Percentiles rank a stretch among this genome's conserved stretches.
Conservation (phyloP, 1,140 invertebrate species). For the Hesperophylax magnus region DNA sequence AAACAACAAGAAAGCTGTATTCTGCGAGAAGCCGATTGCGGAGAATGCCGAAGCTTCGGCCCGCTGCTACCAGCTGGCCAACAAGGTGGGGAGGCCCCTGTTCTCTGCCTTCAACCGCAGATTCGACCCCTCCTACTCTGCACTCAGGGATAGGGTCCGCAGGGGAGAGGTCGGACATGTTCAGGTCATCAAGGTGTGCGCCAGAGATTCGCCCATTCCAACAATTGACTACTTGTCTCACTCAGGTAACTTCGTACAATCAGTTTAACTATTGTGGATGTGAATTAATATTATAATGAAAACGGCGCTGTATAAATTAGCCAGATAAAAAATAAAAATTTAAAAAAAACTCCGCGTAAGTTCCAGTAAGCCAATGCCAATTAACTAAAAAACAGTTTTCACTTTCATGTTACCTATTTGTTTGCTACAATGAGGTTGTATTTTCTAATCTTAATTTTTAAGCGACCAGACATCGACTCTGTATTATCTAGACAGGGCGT, state of each 20-base stretch:
- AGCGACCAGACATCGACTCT: no score
- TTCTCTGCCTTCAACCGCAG: conserved; percentile 80
- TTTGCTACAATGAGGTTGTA: no score
- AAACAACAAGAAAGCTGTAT: conserved; percentile 75
- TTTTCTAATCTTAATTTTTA: no score
- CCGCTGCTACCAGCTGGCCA: conserved; percentile 75
- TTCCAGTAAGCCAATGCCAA: no score
- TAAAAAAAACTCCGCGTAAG: no score
- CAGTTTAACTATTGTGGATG: no score
- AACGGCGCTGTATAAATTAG: no score
- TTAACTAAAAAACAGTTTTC: no score
- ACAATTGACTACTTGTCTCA: conserved; percentile 74
- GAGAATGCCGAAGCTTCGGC: conserved; percentile 69
- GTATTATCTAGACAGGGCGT: no score
- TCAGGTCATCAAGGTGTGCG: conserved; percentile 74
- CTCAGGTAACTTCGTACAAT: conserved; percentile 67
- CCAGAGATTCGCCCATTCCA: conserved; percentile 76
- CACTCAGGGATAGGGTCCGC: conserved; percentile 69
- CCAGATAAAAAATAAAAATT: no score
- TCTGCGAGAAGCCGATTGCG: conserved; percentile 82
- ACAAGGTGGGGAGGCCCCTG: conserved; percentile 70
- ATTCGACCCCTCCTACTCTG: conserved; percentile 76
- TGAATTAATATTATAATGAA: no score
- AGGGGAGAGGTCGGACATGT: conserved; percentile 75
- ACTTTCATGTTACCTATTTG: no score